Conservation (phyloP, 2,888 invertebrate species). For the Hydroisotoma schaefferi region DNA sequence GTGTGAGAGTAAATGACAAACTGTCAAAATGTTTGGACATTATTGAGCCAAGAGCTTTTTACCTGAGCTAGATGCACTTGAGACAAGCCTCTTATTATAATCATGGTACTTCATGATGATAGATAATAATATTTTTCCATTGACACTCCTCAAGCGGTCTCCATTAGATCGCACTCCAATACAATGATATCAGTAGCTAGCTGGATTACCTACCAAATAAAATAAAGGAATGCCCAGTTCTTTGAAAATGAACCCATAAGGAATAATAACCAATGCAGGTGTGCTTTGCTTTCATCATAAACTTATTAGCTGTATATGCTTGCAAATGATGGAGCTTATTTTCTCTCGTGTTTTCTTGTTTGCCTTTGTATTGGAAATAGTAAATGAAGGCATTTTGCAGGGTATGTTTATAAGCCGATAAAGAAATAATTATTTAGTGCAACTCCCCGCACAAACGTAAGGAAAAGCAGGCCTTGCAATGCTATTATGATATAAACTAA, state of each 20-base stretch:
- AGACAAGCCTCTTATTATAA: neutral
- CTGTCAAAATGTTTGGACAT: conserved; percentile 8
- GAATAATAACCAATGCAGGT: neutral
- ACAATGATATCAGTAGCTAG: neutral
- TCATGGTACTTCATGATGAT: neutral
- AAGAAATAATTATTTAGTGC: too few species aligned
- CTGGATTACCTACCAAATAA: too few species aligned
- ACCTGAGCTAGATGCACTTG: neutral
- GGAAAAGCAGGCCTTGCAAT: too few species aligned
- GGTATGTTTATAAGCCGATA: too few species aligned
- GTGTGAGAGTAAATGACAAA: neutral
- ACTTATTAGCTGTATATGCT: neutral
- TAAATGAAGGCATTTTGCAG: too few species aligned
- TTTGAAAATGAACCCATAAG: neutral
- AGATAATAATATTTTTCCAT: neutral
- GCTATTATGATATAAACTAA: too few species aligned
- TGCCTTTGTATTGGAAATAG: too few species aligned
- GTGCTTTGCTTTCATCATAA: neutral
- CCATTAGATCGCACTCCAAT: neutral
- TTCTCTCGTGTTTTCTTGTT: too few species aligned
- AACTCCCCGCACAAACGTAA: too few species aligned
- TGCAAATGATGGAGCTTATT: too few species aligned
- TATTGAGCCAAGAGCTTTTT: neutral
- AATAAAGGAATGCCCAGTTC: neutral
- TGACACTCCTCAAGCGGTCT: conserved; percentile 5